These are phyloP conservation scores for Sympetrum striolatum DNA, from an alignment of 2,888 invertebrate species.

Conservation along the genomic window DNA sequence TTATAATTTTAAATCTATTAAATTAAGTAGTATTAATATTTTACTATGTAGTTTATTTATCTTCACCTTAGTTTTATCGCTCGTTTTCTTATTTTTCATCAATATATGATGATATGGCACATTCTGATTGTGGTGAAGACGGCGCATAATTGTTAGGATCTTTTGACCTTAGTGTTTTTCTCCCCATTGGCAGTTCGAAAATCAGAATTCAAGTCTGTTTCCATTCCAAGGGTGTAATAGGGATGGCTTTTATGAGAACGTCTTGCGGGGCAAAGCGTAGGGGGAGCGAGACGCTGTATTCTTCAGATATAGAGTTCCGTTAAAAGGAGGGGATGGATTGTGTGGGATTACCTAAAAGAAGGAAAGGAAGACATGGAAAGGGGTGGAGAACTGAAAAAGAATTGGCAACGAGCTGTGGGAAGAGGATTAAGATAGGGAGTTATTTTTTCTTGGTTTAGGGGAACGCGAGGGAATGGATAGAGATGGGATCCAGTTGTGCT, in stretches of 20 bases:
- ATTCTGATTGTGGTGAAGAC: no score
- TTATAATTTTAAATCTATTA: no score
- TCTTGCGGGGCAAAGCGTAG: not conserved
- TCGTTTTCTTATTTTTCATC: no score
- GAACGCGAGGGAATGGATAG: not conserved
- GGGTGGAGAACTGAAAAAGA: constrained; percentile 28
- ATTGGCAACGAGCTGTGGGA: constrained; percentile 12
- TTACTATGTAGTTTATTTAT: no score
- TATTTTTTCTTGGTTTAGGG: not conserved
- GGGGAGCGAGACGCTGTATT: not conserved
- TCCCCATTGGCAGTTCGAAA: not conserved
- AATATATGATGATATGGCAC: no score
- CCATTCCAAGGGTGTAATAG: not conserved
- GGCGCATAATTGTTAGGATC: no score
- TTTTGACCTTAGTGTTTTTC: no score
- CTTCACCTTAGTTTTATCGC: no score
- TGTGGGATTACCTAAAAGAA: not conserved
- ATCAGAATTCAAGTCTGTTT: constrained; percentile 13
- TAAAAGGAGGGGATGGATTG: not conserved
- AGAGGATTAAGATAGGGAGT: not conserved
- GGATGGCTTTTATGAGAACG: not conserved
- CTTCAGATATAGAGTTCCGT: not conserved
- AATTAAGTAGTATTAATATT: no score
- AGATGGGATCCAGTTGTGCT: not conserved
- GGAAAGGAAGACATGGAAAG: not conserved